Evolutionary conservation across 2,888 invertebrate genomes (phyloP).

Genomic region (Philaethria dido): DNA sequence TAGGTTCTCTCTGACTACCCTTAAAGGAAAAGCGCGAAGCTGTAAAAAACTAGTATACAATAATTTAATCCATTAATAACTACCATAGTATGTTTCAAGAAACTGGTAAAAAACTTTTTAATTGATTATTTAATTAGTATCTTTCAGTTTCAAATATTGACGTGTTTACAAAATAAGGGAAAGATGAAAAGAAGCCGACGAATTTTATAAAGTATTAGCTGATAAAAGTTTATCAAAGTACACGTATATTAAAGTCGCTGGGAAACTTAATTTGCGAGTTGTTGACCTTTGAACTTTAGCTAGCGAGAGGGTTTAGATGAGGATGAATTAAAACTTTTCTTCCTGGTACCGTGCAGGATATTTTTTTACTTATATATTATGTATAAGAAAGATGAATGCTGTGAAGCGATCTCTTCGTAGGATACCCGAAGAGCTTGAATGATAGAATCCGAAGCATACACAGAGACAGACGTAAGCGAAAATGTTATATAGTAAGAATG

Average conservation of each 20-base stretch:
- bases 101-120: not conserved
- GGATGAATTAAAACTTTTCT: slow-evolving; percentile 18
- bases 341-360: not conserved
- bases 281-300: slow-evolving; percentile 16
- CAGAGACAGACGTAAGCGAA: too few relatives aligned
- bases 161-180: not conserved
- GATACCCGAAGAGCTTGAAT: too few relatives aligned
- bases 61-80: too few relatives aligned
- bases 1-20: too few relatives aligned
- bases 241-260: not conserved
- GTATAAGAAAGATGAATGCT: too few relatives aligned
- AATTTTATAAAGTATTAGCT: slow-evolving; percentile 14
- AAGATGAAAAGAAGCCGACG: not conserved
- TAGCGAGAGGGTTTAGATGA: slow-evolving; percentile 13
- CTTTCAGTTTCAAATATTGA: slow-evolving; percentile 1
- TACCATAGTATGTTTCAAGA: too few relatives aligned
- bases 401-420: too few relatives aligned
- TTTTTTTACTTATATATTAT: not conserved
- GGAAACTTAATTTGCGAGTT: slow-evolving; percentile 16
- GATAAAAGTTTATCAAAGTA: slow-evolving; percentile 22
- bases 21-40: too few relatives aligned
- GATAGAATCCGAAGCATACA: too few relatives aligned
- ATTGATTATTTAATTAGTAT: not conserved
- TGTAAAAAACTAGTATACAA: too few relatives aligned
- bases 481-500: too few relatives aligned